Conservation (phyloP, 2,113 vertebrate species). For the Fregata magnificens region DNA sequence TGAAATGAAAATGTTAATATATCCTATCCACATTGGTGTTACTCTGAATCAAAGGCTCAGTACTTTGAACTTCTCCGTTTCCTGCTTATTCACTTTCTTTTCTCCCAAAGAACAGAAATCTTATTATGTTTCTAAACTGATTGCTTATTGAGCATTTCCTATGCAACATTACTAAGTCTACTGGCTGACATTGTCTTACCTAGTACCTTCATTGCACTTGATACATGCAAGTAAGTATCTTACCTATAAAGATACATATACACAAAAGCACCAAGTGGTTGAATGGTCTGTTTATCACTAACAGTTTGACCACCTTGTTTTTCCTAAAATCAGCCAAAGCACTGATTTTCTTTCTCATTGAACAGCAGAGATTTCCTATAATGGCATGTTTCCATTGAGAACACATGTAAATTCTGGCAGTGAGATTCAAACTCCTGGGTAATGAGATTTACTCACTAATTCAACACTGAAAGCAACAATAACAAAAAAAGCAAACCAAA, state of each 20-base stretch:
- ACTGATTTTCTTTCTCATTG: background rate
- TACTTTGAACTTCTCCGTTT: background rate
- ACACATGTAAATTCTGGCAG: background rate
- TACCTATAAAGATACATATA: background rate
- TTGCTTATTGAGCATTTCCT: background rate
- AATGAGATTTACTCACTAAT: background rate
- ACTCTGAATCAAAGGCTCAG: background rate
- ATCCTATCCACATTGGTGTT: background rate
- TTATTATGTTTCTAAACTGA: background rate
- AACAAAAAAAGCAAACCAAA: background rate
- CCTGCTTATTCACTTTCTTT: background rate
- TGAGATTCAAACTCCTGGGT: background rate
- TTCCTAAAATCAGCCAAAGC: background rate
- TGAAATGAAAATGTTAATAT: background rate
- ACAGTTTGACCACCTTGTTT: background rate
- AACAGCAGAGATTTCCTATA: background rate
- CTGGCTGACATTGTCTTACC: background rate
- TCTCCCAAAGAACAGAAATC: background rate
- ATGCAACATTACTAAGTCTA: background rate
- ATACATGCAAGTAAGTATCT: background rate
- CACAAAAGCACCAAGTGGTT: background rate
- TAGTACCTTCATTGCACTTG: background rate
- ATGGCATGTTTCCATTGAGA: background rate
- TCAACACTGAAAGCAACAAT: background rate
- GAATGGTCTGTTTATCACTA: background rate